phyloP scores from a whole-genome alignment of 1,140 invertebrate species.

The Camponotus vicinus region DNA sequence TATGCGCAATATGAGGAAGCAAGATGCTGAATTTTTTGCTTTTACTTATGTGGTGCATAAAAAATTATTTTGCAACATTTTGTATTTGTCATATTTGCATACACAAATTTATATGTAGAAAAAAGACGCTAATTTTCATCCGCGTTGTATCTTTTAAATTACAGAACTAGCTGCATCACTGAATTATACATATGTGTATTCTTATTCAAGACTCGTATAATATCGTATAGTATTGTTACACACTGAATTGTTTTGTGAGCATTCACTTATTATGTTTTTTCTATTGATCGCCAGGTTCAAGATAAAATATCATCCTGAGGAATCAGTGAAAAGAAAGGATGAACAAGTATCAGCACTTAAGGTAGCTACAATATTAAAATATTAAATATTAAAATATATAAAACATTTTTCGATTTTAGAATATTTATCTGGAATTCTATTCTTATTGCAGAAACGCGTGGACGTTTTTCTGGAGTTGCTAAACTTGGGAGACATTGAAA shows the following conservation, averaged over 20 bases:
- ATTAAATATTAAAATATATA: neutral
- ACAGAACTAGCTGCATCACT: slow-evolving; percentile 48
- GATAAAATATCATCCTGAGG: slow-evolving; percentile 99
- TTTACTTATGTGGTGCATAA: neutral
- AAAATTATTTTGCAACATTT: slow-evolving; percentile 3
- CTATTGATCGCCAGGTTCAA: slow-evolving; percentile 94
- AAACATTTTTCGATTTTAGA: slow-evolving; percentile 13
- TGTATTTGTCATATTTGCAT: slow-evolving; percentile 14
- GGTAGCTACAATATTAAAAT: slow-evolving; percentile 84
- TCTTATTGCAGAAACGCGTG: slow-evolving; percentile 91
- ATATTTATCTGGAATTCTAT: slow-evolving; percentile 42
- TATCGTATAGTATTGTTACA: slow-evolving; percentile 43
- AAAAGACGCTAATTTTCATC: slow-evolving; percentile 11
- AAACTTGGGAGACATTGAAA: slow-evolving; percentile 91
- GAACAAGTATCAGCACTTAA: slow-evolving; percentile 94
- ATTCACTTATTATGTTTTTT: slow-evolving; percentile 76
- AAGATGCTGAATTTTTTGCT: neutral
- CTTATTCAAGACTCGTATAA: slow-evolving; percentile 44
- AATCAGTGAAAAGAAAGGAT: slow-evolving; percentile 95
- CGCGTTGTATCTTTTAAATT: slow-evolving; percentile 51
- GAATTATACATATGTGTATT: slow-evolving; percentile 64
- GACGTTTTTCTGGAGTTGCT: slow-evolving; percentile 96
- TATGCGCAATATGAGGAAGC: slow-evolving; percentile 23
- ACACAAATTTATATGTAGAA: neutral
- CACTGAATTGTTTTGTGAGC: slow-evolving; percentile 39